phyloP scores from a whole-genome alignment of 2,797 vertebrate genomes.

The Toxotes lorentzi region DNA sequence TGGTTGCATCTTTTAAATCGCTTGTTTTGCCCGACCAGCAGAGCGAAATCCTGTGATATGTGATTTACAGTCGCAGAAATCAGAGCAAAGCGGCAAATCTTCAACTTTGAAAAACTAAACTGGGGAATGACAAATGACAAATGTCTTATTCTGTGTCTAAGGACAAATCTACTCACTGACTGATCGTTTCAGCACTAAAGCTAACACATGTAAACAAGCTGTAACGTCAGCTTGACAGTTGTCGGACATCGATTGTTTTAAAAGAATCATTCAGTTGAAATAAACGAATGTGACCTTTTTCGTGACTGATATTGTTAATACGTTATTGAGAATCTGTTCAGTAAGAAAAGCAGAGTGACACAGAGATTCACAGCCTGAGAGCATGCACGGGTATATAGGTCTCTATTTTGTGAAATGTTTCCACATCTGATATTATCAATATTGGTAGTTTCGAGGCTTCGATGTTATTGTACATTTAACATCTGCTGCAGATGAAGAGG shows the following conservation, averaged over 20 bases:
- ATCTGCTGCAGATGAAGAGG: constrained; percentile 7
- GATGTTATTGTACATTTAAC: background rate
- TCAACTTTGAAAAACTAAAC: background rate
- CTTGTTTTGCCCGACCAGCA: no score
- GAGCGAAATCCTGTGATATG: background rate
- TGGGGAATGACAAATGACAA: background rate
- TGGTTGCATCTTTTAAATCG: background rate
- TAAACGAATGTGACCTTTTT: no score
- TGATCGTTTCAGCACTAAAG: background rate
- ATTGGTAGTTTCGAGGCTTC: background rate
- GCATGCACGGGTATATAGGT: background rate
- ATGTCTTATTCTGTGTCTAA: background rate
- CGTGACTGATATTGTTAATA: no score
- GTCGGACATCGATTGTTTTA: background rate
- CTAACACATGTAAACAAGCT: background rate
- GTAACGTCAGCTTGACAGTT: background rate
- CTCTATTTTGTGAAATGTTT: background rate
- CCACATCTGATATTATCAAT: background rate
- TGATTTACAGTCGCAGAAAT: background rate
- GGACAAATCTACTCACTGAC: no score
- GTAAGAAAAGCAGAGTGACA: background rate
- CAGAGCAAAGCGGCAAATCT: background rate
- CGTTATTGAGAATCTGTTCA: background rate
- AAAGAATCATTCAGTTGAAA: no score
- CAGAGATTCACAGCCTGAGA: background rate